Evolutionary conservation across 2,888 invertebrate species (phyloP).

Genomic region (Pollenia griseotomentosa): DNA sequence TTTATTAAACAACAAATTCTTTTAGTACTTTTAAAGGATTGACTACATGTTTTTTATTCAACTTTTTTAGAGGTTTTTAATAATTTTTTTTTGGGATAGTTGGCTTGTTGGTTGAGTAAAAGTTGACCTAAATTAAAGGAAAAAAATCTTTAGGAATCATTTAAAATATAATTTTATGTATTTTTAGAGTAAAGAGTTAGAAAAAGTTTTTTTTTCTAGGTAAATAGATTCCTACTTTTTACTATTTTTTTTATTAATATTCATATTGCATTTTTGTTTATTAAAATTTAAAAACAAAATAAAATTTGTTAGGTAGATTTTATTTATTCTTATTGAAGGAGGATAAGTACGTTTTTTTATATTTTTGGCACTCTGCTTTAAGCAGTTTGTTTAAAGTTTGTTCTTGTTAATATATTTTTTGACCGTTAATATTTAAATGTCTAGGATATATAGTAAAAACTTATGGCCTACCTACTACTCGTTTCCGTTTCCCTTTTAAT

Average conservation of each 20-base stretch:
- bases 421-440: slow-evolving; percentile 40
- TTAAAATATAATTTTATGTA: not conserved
- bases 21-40: slow-evolving; percentile 45
- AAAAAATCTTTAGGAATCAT: not conserved
- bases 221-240: slow-evolving; percentile 40
- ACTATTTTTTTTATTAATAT: not conserved
- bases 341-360: not conserved
- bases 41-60: slow-evolving; percentile 41
- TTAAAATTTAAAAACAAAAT: slow-evolving; percentile 2
- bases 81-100: not conserved
- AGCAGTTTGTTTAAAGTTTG: slow-evolving; percentile 56
- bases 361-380: slow-evolving; percentile 70
- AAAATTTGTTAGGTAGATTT: slow-evolving; percentile 25
- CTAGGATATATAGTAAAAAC: slow-evolving; percentile 65
- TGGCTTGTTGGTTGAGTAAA: not conserved
- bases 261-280: not conserved
- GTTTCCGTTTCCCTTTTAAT: slow-evolving; percentile 47
- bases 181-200: not conserved
- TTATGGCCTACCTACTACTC: slow-evolving; percentile 66
- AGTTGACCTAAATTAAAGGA: slow-evolving; percentile 13
- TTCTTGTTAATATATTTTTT: slow-evolving; percentile 2
- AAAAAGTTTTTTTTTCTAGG: slow-evolving; percentile 5
- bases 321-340: slow-evolving; percentile 11
- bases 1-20: slow-evolving; percentile 64
- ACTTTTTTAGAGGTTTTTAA: slow-evolving; percentile 9